phyloP scores from a whole-genome alignment of 2,888 invertebrate species.

The Labia minor region DNA sequence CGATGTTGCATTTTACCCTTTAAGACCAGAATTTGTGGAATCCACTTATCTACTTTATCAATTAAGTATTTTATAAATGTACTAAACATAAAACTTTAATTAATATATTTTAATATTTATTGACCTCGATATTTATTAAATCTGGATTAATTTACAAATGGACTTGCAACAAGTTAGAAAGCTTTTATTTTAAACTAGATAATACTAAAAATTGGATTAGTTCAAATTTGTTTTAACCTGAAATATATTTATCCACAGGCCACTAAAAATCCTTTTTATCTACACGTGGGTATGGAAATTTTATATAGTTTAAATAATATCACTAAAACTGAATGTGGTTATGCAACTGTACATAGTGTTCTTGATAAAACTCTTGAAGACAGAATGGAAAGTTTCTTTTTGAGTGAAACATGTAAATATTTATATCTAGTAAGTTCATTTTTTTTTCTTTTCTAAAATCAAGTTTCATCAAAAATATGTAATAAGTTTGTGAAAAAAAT shows the following conservation, averaged over 20 bases:
- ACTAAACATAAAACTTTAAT: neutral
- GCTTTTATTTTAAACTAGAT: too few relatives aligned
- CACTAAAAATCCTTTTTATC: slow-evolving; percentile 52
- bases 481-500: neutral
- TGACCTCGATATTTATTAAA: neutral
- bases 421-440: slow-evolving; percentile 43
- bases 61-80: slow-evolving; percentile 23
- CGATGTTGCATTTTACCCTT: slow-evolving; percentile 50
- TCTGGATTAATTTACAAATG: too few relatives aligned
- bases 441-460: too few relatives aligned
- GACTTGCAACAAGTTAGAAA: too few relatives aligned
- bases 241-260: too few relatives aligned
- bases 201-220: too few relatives aligned
- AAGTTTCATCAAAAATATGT: neutral
- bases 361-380: slow-evolving; percentile 47
- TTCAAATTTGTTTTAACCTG: too few relatives aligned
- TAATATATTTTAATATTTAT: neutral
- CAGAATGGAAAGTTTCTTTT: slow-evolving; percentile 54
- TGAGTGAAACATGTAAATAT: slow-evolving; percentile 54
- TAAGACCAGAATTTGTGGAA: slow-evolving; percentile 50
- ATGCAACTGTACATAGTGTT: slow-evolving; percentile 53
- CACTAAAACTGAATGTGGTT: slow-evolving; percentile 47
- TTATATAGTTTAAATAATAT: slow-evolving; percentile 41
- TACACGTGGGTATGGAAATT: slow-evolving; percentile 50
- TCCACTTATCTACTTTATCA: slow-evolving; percentile 50